Evolutionary conservation across 92 coral and sea anemone species (phyloP).

Genomic region (Isaurus tuberculatus): DNA sequence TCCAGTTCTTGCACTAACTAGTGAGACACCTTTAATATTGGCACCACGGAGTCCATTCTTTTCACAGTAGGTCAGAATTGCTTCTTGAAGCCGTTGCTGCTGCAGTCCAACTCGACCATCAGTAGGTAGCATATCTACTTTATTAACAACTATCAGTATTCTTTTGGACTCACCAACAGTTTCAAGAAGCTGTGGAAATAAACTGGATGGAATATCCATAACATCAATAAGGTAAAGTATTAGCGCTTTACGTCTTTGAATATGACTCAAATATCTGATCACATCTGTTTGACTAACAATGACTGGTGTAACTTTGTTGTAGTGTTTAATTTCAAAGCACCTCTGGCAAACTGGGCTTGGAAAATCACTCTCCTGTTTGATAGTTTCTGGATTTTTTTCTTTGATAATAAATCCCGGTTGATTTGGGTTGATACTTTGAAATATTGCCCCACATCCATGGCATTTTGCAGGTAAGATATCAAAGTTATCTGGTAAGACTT

Average conservation of each 20-base stretch:
- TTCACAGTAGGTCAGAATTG: constrained; percentile 59
- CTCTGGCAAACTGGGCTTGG: constrained; percentile 75
- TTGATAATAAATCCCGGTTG: constrained; percentile 75
- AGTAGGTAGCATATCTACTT: constrained; percentile 85
- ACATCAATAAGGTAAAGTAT: constrained; percentile 86
- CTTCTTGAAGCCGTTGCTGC: constrained; percentile 60
- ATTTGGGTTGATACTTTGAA: constrained; percentile 78
- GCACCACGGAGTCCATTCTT: constrained; percentile 83
- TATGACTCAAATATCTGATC: constrained; percentile 65
- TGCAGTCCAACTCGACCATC: constrained; percentile 80
- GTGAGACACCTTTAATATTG: constrained; percentile 73
- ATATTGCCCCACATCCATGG: constrained; percentile 89
- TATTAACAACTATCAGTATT: constrained; percentile 87
- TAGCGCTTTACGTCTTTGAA: constrained; percentile 80
- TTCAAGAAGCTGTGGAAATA: constrained; percentile 68
- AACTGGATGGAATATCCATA: constrained; percentile 85
- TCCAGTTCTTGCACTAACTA: constrained; percentile 91
- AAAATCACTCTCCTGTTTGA: constrained; percentile 15
- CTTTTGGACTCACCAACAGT: constrained; percentile 93
- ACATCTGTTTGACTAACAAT: constrained; percentile 59
- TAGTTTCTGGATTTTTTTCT: constrained; percentile 69
- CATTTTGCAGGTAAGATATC: constrained; percentile 84
- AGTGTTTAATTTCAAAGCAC: constrained; percentile 82
- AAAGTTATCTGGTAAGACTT: constrained; percentile 72
- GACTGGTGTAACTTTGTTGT: constrained; percentile 76